Evolutionary conservation across 2,888 invertebrate genomes (phyloP).

Genomic region (Junonia oenone): DNA sequence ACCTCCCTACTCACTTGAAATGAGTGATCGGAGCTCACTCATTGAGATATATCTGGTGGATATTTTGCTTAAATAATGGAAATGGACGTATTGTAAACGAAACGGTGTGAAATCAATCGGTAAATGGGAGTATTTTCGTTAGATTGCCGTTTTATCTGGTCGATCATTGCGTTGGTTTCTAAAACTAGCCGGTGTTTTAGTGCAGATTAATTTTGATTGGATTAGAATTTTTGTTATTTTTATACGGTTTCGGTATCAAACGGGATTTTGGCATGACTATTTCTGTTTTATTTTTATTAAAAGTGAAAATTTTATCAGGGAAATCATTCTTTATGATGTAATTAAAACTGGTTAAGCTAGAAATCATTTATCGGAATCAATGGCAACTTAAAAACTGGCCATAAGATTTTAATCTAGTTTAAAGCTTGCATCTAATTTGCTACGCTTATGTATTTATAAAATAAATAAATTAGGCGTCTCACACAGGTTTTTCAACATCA

Average conservation of each 20-base stretch:
- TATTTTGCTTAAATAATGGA: conserved; percentile 35
- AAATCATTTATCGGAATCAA: background rate
- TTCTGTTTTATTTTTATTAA: background rate
- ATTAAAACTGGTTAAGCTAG: background rate
- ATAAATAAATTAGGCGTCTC: background rate
- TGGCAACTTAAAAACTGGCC: background rate
- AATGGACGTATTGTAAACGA: conserved; percentile 27
- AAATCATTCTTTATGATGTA: background rate
- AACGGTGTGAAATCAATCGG: conserved; percentile 20
- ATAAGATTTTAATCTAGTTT: background rate
- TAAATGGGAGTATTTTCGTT: conserved; percentile 22
- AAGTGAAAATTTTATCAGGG: background rate
- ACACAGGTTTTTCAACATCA: background rate
- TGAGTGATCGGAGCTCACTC: conserved; percentile 53
- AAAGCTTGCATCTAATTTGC: background rate
- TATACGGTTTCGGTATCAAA: background rate
- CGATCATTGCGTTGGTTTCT: conserved; percentile 19
- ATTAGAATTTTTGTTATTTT: background rate
- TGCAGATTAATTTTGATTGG: background rate
- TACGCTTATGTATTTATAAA: background rate
- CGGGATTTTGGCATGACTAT: background rate
- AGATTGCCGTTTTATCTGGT: conserved; percentile 23
- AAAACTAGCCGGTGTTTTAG: conserved; percentile 1
- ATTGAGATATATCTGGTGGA: conserved; percentile 44
- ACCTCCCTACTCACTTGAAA: conserved; percentile 52